Evolutionary conservation across 2,888 invertebrate species (phyloP).

Genomic region (Drosophila infuscata): DNA sequence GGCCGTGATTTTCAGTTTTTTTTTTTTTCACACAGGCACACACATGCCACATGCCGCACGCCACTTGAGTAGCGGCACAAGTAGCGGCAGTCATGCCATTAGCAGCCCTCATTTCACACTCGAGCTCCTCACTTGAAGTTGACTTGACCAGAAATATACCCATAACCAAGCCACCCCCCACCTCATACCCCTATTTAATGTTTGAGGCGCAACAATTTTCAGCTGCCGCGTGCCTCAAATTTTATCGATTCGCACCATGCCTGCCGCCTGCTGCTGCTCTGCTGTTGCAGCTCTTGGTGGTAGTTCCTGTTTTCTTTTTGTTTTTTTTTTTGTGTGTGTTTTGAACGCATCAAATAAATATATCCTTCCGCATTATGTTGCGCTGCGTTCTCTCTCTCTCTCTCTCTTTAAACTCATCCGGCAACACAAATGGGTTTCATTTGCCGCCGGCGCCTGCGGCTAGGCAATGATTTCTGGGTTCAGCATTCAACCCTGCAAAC

Average conservation of each 20-base stretch:
- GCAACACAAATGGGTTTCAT: conserved; percentile 60
- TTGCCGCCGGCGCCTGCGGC: conserved; percentile 71
- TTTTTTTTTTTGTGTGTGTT: not conserved
- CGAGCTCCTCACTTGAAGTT: conserved; percentile 65
- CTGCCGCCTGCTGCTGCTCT: conserved; percentile 4
- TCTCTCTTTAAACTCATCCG: conserved; percentile 59
- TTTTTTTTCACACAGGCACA: conserved; percentile 10
- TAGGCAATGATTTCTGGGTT: conserved; percentile 55
- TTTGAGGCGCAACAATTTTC: conserved; percentile 76
- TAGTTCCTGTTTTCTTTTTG: conserved; percentile 23
- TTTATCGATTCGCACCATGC: conserved; percentile 65
- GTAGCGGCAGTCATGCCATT: conserved; percentile 64
- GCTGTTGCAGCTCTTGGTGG: conserved; percentile 37
- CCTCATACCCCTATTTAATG: not conserved
- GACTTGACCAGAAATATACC: conserved; percentile 62
- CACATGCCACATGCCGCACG: conserved; percentile 29
- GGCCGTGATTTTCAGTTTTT: conserved; percentile 57
- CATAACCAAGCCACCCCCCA: not conserved
- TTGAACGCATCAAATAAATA: conserved; percentile 77
- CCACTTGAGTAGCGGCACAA: conserved; percentile 42
- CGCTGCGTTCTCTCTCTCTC: conserved; percentile 25
- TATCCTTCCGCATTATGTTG: conserved; percentile 78
- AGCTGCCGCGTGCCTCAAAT: conserved; percentile 79
- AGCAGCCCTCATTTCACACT: conserved; percentile 76
- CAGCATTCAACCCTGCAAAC: conserved; percentile 33